These are phyloP conservation scores for Poecilia gillii DNA, from an alignment of 2,797 vertebrate genomes.

Conservation along the genomic window DNA sequence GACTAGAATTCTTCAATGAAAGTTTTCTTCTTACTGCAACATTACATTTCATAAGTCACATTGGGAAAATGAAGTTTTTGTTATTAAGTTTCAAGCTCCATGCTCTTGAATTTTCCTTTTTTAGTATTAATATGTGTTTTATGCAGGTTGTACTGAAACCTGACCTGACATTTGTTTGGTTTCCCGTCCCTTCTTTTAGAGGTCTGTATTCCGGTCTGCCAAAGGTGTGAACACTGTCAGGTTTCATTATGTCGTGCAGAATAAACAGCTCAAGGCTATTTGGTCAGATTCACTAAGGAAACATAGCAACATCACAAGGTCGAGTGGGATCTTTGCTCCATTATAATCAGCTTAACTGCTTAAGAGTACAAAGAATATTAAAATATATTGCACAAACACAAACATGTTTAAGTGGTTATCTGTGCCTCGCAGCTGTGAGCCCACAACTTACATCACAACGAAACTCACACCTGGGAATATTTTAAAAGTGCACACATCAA, in stretches of 20 bases:
- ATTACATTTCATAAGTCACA: neutral
- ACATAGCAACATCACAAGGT: slow-evolving; percentile 42
- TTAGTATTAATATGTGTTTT: neutral
- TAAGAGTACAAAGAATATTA: slow-evolving; percentile 33
- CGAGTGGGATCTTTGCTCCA: slow-evolving; percentile 38
- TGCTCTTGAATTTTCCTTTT: neutral
- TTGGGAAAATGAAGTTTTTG: neutral
- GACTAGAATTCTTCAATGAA: neutral
- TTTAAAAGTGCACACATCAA: slow-evolving; percentile 43
- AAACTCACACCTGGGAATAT: slow-evolving; percentile 57
- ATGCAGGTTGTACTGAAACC: neutral
- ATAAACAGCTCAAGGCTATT: slow-evolving; percentile 25
- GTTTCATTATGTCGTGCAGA: slow-evolving; percentile 8
- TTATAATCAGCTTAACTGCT: slow-evolving; percentile 49
- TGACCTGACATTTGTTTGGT: slow-evolving; percentile 10
- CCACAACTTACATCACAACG: slow-evolving; percentile 54
- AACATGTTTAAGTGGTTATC: slow-evolving; percentile 48
- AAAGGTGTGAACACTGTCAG: slow-evolving; percentile 28
- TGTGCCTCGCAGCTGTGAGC: slow-evolving; percentile 50
- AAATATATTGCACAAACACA: slow-evolving; percentile 22
- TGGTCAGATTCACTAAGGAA: slow-evolving; percentile 37
- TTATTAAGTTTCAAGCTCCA: neutral
- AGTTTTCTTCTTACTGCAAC: neutral
- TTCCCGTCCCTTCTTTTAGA: slow-evolving; percentile 9
- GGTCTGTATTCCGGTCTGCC: slow-evolving; percentile 21